phyloP scores from a whole-genome alignment of 2,113 vertebrate genomes.

The Anarhynchus alexandrinus region DNA sequence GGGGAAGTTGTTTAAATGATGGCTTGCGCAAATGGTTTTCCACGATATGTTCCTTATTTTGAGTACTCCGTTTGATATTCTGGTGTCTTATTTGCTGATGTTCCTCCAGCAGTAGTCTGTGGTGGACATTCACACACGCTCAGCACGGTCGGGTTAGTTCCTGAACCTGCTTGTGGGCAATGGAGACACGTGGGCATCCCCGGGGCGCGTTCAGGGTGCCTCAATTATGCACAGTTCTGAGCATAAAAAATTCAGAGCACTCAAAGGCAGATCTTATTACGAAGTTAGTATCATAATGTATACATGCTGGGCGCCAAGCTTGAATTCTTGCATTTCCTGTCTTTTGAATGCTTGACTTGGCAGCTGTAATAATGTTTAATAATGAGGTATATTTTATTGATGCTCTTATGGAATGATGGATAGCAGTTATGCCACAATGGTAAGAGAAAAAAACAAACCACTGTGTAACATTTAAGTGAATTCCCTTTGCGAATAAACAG shows the following conservation, averaged over 20 bases:
- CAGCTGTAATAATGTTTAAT: background rate
- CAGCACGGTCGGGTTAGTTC: background rate
- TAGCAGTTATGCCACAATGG: background rate
- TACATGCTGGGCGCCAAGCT: background rate
- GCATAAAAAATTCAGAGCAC: background rate
- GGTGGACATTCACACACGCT: background rate
- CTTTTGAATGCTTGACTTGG: background rate
- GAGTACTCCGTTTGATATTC: background rate
- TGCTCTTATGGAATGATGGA: background rate
- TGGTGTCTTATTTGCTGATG: background rate
- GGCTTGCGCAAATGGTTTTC: background rate
- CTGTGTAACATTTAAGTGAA: background rate
- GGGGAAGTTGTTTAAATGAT: background rate
- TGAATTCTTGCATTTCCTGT: background rate
- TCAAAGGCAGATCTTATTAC: background rate
- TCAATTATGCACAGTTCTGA: background rate
- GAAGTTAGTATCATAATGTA: background rate
- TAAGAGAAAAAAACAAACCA: background rate
- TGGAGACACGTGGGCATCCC: rapidly evolving
- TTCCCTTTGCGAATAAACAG: background rate
- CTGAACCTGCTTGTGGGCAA: background rate
- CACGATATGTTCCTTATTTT: background rate
- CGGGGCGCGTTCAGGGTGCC: background rate
- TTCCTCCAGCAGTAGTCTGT: rapidly evolving
- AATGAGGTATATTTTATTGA: background rate